Percentiles rank a stretch among this genome's conserved stretches.
Evolutionary conservation across 2,888 invertebrate species (phyloP).

Genomic region (Caenorhabditis japonica): DNA sequence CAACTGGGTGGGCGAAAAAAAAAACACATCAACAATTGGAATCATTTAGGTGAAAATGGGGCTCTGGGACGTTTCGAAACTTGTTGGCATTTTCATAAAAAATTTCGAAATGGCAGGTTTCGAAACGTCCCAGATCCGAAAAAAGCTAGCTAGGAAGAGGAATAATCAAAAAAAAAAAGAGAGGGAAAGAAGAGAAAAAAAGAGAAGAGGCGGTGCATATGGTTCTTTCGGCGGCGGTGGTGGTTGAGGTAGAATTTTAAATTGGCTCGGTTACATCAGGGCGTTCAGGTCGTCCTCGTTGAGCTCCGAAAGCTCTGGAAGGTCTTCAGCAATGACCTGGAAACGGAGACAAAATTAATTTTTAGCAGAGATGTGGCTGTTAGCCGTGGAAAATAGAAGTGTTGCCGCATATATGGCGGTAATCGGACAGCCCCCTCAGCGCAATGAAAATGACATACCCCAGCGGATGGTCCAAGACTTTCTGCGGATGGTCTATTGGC

Average conservation of each 20-base stretch:
- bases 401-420: no score
- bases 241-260: constrained; percentile 5
- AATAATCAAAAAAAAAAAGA: constrained; percentile 27
- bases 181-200: neutral
- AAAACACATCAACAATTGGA: neutral
- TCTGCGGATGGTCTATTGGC: no score
- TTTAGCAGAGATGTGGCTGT: no score
- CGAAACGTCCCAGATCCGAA: constrained; percentile 7
- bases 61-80: no score
- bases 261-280: constrained; percentile 23
- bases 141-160: constrained; percentile 22
- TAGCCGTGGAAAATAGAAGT: no score
- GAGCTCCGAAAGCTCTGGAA: constrained; percentile 72
- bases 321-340: constrained; percentile 73
- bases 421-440: no score
- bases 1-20: neutral
- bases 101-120: no score
- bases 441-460: no score
- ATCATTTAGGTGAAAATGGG: constrained; percentile 22
- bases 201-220: neutral
- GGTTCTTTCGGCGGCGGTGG: constrained; percentile 38
- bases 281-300: constrained; percentile 50
- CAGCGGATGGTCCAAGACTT: no score
- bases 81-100: no score
- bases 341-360: no score